Evolutionary conservation across 2,888 invertebrate genomes (phyloP).

Genomic region (Acanthosepion esculentum): DNA sequence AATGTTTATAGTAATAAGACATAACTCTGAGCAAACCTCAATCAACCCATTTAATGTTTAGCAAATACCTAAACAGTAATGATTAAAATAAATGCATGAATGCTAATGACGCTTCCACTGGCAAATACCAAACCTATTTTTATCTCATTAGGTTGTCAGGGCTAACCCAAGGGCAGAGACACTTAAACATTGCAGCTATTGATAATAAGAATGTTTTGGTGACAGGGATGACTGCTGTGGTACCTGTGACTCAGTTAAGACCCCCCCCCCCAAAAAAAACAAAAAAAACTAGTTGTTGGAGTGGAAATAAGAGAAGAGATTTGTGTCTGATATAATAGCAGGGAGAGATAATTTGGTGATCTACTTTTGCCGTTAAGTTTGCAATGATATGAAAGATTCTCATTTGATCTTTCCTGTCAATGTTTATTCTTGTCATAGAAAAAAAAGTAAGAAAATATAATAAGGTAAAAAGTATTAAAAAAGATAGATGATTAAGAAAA

Average conservation of each 20-base stretch:
- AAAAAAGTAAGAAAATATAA: not conserved
- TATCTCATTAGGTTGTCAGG: not conserved
- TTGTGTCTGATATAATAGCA: not conserved
- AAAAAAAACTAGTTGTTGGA: not conserved
- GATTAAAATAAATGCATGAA: not conserved
- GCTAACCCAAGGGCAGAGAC: not conserved
- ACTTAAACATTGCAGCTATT: constrained; percentile 4
- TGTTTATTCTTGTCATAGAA: not conserved
- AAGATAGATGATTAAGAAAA: not conserved
- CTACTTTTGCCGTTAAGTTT: not conserved
- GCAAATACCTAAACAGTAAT: not conserved
- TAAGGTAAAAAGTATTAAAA: not conserved
- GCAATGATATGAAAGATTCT: not conserved
- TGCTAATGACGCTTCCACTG: not conserved
- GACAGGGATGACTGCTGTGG: not conserved
- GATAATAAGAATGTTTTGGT: constrained; percentile 23
- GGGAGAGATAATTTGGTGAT: not conserved
- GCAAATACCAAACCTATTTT: not conserved
- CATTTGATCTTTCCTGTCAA: not conserved
- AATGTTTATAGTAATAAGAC: no score
- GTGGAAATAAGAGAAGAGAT: constrained; percentile 33
- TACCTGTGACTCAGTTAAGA: not conserved
- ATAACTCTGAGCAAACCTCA: not conserved
- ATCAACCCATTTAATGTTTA: not conserved
- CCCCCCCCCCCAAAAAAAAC: not conserved